These are phyloP conservation scores for Campoplex capitator DNA, from an alignment of 2,888 invertebrate species.

Conservation along the genomic window DNA sequence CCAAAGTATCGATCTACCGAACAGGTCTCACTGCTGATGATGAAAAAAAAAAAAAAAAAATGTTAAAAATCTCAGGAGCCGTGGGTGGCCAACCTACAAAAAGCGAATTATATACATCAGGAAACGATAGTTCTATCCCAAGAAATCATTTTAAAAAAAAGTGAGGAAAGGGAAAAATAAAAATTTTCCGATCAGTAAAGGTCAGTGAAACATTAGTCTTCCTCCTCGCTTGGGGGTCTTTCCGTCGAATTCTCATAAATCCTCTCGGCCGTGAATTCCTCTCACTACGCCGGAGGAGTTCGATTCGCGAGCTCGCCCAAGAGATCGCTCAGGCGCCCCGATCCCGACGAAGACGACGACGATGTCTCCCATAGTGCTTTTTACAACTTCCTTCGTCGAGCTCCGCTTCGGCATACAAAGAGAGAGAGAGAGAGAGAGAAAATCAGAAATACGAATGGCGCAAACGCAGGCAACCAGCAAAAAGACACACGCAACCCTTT, in stretches of 20 bases:
- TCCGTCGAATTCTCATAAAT: constrained; percentile 67
- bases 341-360: constrained; percentile 24
- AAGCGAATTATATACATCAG: neutral
- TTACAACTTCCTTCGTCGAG: constrained; percentile 63
- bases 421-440: constrained; percentile 14
- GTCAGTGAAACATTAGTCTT: constrained; percentile 42
- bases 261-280: constrained; percentile 66
- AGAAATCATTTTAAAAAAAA: constrained; percentile 29
- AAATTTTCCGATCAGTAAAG: constrained; percentile 43
- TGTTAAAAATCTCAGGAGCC: neutral
- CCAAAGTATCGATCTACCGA: neutral
- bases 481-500: constrained; percentile 66
- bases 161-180: constrained; percentile 7
- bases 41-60: neutral
- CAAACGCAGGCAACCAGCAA: constrained; percentile 30
- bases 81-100: constrained; percentile 23
- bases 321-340: constrained; percentile 51
- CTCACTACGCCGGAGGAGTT: constrained; percentile 32
- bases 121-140: constrained; percentile 10
- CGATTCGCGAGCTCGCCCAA: constrained; percentile 37
- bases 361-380: constrained; percentile 54
- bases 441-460: constrained; percentile 43
- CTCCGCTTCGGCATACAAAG: constrained; percentile 30
- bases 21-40: neutral
- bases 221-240: constrained; percentile 41